phyloP scores from a whole-genome alignment of 2,797 vertebrate genomes.

The Urosaurus nigricauda region DNA sequence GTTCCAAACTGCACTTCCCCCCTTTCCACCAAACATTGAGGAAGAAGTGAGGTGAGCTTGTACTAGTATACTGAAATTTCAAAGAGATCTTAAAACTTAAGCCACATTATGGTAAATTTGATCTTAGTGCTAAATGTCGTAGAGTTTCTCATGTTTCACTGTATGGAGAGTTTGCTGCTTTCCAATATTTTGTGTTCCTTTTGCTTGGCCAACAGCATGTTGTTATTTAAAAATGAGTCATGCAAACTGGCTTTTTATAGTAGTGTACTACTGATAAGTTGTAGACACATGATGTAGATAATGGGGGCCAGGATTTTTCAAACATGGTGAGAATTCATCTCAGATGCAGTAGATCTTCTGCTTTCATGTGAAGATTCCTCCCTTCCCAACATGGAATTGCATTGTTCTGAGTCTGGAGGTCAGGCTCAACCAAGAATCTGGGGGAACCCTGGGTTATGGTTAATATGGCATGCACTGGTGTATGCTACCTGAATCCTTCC shows the following conservation, averaged over 20 bases:
- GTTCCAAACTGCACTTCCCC: too few species aligned
- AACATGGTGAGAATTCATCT: neutral
- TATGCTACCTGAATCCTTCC: neutral
- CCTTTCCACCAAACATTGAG: neutral
- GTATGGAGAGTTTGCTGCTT: conserved; percentile 10
- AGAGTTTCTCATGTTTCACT: neutral
- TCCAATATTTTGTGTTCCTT: neutral
- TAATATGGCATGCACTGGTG: neutral
- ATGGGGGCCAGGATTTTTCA: neutral
- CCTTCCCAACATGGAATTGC: neutral
- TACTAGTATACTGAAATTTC: neutral
- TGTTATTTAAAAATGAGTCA: conserved; percentile 11
- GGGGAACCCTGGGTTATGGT: neutral
- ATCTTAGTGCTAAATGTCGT: neutral
- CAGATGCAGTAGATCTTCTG: neutral
- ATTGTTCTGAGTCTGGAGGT: neutral
- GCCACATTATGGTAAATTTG: neutral
- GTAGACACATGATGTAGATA: neutral
- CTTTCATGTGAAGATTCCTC: too few species aligned
- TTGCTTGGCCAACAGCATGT: conserved; percentile 9
- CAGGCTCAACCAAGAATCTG: neutral
- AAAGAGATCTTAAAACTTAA: neutral
- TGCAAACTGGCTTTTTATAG: conserved; percentile 10
- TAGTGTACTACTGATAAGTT: neutral
- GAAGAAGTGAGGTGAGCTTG: neutral